A percentile compares a stretch with the other conserved stretches of the same genome.
phyloP scores from a whole-genome alignment of 1,140 invertebrate species.

The Drosophila repleta region DNA sequence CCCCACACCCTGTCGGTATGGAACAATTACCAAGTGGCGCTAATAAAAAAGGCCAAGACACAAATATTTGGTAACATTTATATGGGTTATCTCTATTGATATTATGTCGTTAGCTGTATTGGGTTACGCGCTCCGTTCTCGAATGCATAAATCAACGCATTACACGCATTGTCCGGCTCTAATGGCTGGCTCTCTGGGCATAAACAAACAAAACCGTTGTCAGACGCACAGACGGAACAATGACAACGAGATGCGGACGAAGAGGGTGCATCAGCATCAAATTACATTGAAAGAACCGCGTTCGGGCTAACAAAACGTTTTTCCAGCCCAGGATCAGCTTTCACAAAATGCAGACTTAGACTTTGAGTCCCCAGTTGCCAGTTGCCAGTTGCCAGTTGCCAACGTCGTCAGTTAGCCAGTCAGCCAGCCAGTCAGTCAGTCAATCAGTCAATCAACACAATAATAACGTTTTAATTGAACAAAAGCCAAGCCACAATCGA shows the following conservation, averaged over 20 bases:
- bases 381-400: constrained; percentile 4
- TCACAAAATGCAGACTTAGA: constrained; percentile 75
- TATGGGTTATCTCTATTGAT: constrained; percentile 26
- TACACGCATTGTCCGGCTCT: constrained; percentile 49
- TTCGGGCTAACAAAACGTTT: constrained; percentile 66
- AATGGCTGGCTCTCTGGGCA: constrained; percentile 47
- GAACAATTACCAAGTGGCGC: constrained; percentile 47
- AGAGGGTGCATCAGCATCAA: constrained; percentile 49
- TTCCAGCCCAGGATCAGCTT: constrained; percentile 68
- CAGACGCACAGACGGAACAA: constrained; percentile 36
- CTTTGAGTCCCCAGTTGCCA: constrained; percentile 67
- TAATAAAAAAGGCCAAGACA: constrained; percentile 6
- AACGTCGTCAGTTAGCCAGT: constrained; percentile 12
- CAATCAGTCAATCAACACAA: constrained; percentile 60
- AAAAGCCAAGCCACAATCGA: constrained; percentile 60
- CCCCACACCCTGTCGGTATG: background rate
- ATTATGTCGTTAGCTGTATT: constrained; percentile 12
- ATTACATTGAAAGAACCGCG: constrained; percentile 61
- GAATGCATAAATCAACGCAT: constrained; percentile 72
- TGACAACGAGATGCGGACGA: constrained; percentile 31
- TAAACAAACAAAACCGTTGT: constrained; percentile 69
- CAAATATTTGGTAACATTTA: constrained; percentile 9
- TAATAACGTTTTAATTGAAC: constrained; percentile 82
- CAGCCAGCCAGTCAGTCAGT: constrained; percentile 36
- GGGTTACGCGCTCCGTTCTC: constrained; percentile 43